Base-by-base conservation (phyloP, 2,888 invertebrate species). In the Mechanitis messenoides region DNA sequence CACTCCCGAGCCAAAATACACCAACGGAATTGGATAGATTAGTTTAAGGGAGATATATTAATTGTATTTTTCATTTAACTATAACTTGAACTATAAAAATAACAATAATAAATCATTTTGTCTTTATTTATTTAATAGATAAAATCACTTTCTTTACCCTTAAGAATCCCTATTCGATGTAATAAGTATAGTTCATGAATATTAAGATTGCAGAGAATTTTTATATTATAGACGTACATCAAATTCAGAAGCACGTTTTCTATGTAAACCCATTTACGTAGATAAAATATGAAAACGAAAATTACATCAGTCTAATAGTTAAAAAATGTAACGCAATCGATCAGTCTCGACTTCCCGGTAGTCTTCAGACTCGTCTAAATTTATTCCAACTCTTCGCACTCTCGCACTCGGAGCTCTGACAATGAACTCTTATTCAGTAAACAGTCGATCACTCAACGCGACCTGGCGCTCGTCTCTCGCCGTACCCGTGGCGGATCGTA, bases 371-470 rank as follows among this genome's bases (percentile, higher is more conserved):
- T 74, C 67, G 76, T 85, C 83, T 86, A 85, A 85, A 84, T 86
- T 82, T 84, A 82, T 83, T 84, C 79, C 74, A 77, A 70, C 75
- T 78, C 82, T 84, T 85, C 77, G 84, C 84, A 83, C 83, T 84
- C 81, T 85, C 77, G 84, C 84, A 83, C 83, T 84, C 81, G 77
- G 75, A 77, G 68, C 74, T 81, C 87, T 88, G 88, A 89, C 88
- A 87, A 87, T 89, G 89, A 89, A 88, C 88, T 85, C 85, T 79
- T 78, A 77, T 79, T 74, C 75, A 76, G 81, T 87, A 87, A 87
- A 87, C 88, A 89, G 76, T 77, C 74, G 78, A 83, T 88, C 88
- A 79, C 70, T 88, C 85, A 76, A 66, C 86, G 76, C 77, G 81
- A 76, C 77, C 87, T 87, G 85, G 83, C 80, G 79, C 83, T 80